phyloP scores from a whole-genome alignment of 2,113 vertebrate species.

The Pituophis catenifer region DNA sequence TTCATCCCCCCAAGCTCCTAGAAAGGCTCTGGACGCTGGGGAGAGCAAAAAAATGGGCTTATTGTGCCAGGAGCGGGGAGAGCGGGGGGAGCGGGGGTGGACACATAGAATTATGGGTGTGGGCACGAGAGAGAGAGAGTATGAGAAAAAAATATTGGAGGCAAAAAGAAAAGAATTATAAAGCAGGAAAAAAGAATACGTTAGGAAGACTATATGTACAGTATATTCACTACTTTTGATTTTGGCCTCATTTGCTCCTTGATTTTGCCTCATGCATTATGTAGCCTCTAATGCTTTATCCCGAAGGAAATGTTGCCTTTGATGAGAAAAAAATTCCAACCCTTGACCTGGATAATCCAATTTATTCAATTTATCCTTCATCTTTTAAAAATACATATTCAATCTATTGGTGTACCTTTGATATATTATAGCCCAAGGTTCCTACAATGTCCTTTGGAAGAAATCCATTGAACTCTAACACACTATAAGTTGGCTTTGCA shows the following conservation, averaged over 20 bases:
- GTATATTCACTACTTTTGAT: neutral
- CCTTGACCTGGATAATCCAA: neutral
- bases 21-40: too few species aligned
- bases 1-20: too few species aligned
- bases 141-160: neutral
- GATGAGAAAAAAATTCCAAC: neutral
- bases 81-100: too few species aligned
- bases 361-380: neutral
- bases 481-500: neutral
- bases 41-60: too few species aligned
- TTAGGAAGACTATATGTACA: neutral
- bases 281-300: neutral
- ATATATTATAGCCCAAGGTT: neutral
- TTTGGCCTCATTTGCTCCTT: neutral
- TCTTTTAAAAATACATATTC: neutral
- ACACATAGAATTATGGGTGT: too few species aligned
- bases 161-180: neutral
- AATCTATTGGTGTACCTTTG: neutral
- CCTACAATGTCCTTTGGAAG: neutral
- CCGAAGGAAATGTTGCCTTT: neutral
- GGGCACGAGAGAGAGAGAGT: neutral
- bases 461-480: neutral
- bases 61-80: too few species aligned
- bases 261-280: neutral
- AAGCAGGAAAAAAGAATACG: neutral